A percentile compares a stretch with the other conserved stretches of the same genome.
Conservation (phyloP, 2,113 vertebrate genomes). For the Aplodontia rufa region DNA sequence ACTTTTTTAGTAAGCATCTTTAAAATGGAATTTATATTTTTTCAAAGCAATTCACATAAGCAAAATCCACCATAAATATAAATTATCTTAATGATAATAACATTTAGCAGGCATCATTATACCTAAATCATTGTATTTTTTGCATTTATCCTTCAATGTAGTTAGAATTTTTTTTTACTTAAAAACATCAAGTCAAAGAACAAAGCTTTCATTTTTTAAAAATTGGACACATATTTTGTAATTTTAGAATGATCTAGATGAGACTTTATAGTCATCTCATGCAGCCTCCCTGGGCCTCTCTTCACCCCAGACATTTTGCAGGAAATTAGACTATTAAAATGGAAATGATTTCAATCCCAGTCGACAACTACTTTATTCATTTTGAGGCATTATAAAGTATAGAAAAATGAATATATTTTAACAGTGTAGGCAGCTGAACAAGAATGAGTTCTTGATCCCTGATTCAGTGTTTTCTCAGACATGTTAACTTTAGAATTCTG, state of each 20-base stretch:
- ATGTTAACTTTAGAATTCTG: not conserved
- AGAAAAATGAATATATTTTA: not conserved
- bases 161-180: not conserved
- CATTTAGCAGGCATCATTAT: not conserved
- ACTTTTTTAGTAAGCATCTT: not conserved
- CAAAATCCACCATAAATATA: not conserved
- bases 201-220: not conserved
- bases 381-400: not conserved
- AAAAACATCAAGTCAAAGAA: slow-evolving; percentile 24
- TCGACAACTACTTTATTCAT: not conserved
- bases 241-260: not conserved
- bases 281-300: not conserved
- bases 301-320: not conserved
- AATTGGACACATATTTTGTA: not conserved
- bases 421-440: not conserved
- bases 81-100: not conserved
- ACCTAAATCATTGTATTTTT: not conserved
- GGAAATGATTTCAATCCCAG: not conserved
- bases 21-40: slow-evolving; percentile 19
- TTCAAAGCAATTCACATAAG: not conserved
- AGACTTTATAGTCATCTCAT: not conserved
- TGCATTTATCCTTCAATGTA: not conserved
- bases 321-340: not conserved
- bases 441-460: not conserved
- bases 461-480: not conserved